A percentile compares a stretch with the other conserved stretches of the same genome.
Conservation (phyloP, 2,113 vertebrate species). For the Pogonocichla stellata region DNA sequence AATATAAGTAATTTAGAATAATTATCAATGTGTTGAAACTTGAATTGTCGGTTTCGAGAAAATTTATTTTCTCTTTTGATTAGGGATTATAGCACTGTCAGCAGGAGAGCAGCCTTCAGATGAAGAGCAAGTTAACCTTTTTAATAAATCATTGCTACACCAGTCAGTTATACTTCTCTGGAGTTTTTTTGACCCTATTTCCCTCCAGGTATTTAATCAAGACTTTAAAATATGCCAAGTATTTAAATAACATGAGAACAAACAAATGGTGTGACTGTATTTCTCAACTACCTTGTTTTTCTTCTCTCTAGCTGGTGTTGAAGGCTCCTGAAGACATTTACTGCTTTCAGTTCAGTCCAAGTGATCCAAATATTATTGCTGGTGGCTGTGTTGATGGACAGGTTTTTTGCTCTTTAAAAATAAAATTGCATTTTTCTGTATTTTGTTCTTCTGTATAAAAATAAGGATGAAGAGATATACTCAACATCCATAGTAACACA, state of each 20-base stretch:
- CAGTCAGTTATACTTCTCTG: constrained; percentile 85
- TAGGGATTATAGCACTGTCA: constrained; percentile 88
- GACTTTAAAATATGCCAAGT: neutral
- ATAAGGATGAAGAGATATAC: neutral
- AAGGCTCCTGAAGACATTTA: constrained; percentile 87
- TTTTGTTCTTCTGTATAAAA: neutral
- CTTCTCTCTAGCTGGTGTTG: constrained; percentile 82
- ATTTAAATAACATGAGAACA: neutral
- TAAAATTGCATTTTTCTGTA: neutral
- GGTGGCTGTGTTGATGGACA: constrained; percentile 91
- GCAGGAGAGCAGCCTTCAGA: constrained; percentile 62
- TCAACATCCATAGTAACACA: neutral
- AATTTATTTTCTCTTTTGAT: neutral
- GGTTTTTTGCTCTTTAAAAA: constrained; percentile 69
- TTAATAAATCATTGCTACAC: constrained; percentile 65
- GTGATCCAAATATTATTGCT: constrained; percentile 88
- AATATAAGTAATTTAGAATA: neutral
- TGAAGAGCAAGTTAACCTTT: constrained; percentile 69
- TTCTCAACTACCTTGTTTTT: constrained; percentile 13
- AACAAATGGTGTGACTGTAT: neutral
- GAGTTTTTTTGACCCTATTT: constrained; percentile 82
- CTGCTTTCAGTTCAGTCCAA: constrained; percentile 90
- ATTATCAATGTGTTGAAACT: neutral
- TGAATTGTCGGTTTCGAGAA: neutral
- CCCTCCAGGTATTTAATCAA: constrained; percentile 81